Conservation (phyloP, 2,113 vertebrate species). For the Ovis aries region DNA sequence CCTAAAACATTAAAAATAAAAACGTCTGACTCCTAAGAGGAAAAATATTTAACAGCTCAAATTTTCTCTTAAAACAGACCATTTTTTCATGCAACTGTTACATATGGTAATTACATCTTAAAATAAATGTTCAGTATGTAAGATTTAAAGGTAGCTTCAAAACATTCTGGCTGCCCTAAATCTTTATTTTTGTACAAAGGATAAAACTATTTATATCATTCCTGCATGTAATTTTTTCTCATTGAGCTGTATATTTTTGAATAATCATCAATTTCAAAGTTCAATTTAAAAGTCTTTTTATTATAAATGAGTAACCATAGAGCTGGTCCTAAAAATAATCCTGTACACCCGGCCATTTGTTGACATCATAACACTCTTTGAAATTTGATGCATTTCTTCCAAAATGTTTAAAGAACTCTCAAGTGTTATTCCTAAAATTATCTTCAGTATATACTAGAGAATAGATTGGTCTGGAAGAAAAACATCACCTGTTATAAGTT, state of each 20-base stretch:
- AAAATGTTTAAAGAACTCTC: slow-evolving; percentile 4
- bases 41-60: slow-evolving; percentile 49
- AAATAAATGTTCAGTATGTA: slow-evolving; percentile 72
- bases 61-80: slow-evolving; percentile 15
- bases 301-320: background rate
- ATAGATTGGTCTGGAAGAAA: background rate
- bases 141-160: slow-evolving; percentile 69
- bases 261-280: background rate
- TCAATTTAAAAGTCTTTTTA: background rate
- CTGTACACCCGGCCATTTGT: background rate
- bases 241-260: slow-evolving; percentile 41
- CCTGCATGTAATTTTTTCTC: slow-evolving; percentile 29
- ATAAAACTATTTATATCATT: slow-evolving; percentile 57
- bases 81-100: slow-evolving; percentile 49
- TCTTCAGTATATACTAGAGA: background rate
- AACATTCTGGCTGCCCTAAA: slow-evolving; percentile 65
- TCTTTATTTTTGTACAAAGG: slow-evolving; percentile 66
- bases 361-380: background rate
- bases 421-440: background rate
- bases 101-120: slow-evolving; percentile 68
- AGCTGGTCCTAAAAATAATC: background rate
- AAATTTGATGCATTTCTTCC: slow-evolving; percentile 26
- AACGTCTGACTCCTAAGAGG: background rate
- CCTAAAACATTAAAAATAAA: slow-evolving; percentile 34
- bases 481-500: background rate